These are phyloP conservation scores for Ferdinandea cuprea DNA, from an alignment of 2,888 invertebrate species.

Conservation along the genomic window DNA sequence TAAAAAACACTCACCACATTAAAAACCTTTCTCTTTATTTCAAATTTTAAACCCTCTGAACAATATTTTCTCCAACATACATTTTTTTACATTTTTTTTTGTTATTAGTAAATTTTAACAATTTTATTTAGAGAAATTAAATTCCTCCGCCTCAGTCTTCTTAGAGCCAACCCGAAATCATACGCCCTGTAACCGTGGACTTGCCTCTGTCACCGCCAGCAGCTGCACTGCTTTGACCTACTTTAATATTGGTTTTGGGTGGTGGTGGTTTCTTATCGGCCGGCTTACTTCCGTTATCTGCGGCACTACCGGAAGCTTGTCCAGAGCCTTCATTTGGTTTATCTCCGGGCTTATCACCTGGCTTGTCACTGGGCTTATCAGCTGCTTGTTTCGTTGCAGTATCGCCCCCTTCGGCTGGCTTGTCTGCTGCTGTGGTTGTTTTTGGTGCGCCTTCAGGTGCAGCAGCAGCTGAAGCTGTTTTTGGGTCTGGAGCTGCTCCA, in stretches of 20 bases:
- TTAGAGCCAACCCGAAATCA: constrained; percentile 90
- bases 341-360: constrained; percentile 72
- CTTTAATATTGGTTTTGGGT: constrained; percentile 80
- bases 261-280: constrained; percentile 78
- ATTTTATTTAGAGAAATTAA: constrained; percentile 8
- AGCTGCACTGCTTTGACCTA: constrained; percentile 82
- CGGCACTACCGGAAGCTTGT: constrained; percentile 18
- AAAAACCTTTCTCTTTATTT: constrained; percentile 45
- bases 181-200: constrained; percentile 89
- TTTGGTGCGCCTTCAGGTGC: constrained; percentile 76
- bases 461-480: constrained; percentile 78
- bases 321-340: constrained; percentile 52
- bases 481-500: constrained; percentile 82
- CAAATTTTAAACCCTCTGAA: constrained; percentile 8
- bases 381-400: constrained; percentile 68
- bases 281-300: constrained; percentile 73
- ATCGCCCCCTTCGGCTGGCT: constrained; percentile 77
- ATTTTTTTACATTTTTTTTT: constrained; percentile 16
- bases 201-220: constrained; percentile 86
- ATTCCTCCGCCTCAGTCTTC: constrained; percentile 48
- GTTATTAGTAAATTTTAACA: constrained; percentile 23
- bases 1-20: background rate
- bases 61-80: background rate
- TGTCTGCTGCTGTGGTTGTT: constrained; percentile 76
- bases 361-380: constrained; percentile 75